Base-by-base conservation (phyloP, 2,888 invertebrate genomes). In the Yponomeuta plumbellus region DNA sequence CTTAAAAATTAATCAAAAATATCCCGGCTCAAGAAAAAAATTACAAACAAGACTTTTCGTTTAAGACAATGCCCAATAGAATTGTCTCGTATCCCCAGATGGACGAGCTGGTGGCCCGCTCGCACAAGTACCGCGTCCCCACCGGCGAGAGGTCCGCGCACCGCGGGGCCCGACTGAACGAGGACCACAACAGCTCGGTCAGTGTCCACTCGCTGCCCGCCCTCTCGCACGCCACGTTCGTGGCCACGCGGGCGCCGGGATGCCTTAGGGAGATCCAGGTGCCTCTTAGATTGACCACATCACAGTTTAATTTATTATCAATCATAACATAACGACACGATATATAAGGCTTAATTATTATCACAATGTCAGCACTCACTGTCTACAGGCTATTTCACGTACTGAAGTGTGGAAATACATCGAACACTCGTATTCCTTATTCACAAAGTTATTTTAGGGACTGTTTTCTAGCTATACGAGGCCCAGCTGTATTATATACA, bases 31-130 rank as follows among this genome's bases (percentile, higher is more conserved):
- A n/a, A n/a, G n/a, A n/a, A n/a, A n/a, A n/a, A n/a, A n/a, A n/a
- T n/a, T n/a, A n/a, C n/a, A n/a, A n/a, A n/a, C n/a, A n/a, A n/a
- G n/a, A n/a, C n/a, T n/a, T n/a, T n/a, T n/a, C n/a, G n/a, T n/a
- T n/a, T n/a, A n/a, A 4, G 5, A 4, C 26, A 4, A 34, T 34
- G 5, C 34, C 34, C 5, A 34, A 52, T 52, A 52, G 44, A 17
- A 17, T 52, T 52, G 5, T 52, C 39, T n/a, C 34, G 0, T 21
- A 11, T 44, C 59, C 64, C 5, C 76, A 91, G 90, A 85, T 90
- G 85, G 86, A 90, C 69, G 88, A 88, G 73, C 71, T 88, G 21
- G 76, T 83, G n/a, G 84, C 87, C 57, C 86, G 88, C 70, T 88
- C 90, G 6, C 90, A 88, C 72, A 90, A 91, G 72, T 86, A 80